Evolutionary conservation across 2,113 vertebrate genomes (phyloP).

Genomic region (Pelodiscus sinensis): DNA sequence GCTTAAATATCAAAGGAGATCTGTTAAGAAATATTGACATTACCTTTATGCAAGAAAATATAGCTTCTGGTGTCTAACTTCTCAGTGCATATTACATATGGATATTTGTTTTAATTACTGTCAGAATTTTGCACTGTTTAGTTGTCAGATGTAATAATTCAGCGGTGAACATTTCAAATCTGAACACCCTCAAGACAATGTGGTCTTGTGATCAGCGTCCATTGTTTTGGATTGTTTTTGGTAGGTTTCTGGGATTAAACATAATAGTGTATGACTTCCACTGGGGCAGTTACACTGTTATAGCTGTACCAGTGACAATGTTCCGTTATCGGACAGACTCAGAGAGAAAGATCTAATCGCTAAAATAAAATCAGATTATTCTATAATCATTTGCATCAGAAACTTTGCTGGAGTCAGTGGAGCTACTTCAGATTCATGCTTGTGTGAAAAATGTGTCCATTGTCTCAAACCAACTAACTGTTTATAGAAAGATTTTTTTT

Average conservation of each 20-base stretch:
- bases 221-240: too few relatives aligned
- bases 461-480: slow-evolving; percentile 28
- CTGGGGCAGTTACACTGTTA: not conserved
- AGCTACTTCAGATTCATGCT: slow-evolving; percentile 51
- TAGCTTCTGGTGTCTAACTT: not conserved
- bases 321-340: slow-evolving; percentile 51
- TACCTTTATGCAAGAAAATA: not conserved
- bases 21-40: not conserved
- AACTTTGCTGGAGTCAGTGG: slow-evolving; percentile 41
- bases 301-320: slow-evolving; percentile 18
- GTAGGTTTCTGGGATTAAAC: not conserved
- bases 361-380: slow-evolving; percentile 70
- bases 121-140: slow-evolving; percentile 10
- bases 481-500: not conserved
- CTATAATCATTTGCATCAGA: slow-evolving; percentile 40
- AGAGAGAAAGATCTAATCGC: slow-evolving; percentile 63
- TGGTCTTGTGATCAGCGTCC: not conserved
- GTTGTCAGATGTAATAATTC: not conserved
- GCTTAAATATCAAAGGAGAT: not conserved
- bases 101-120: slow-evolving; percentile 35
- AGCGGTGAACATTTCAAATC: slow-evolving; percentile 28
- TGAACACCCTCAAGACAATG: slow-evolving; percentile 24
- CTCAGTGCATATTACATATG: not conserved
- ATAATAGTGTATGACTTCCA: not conserved
- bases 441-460: not conserved